Evolutionary conservation across 1,140 invertebrate genomes (phyloP), one percentile per base, ranked within the genome.

Genomic region (Leptinotarsa undecemlineata): DNA sequence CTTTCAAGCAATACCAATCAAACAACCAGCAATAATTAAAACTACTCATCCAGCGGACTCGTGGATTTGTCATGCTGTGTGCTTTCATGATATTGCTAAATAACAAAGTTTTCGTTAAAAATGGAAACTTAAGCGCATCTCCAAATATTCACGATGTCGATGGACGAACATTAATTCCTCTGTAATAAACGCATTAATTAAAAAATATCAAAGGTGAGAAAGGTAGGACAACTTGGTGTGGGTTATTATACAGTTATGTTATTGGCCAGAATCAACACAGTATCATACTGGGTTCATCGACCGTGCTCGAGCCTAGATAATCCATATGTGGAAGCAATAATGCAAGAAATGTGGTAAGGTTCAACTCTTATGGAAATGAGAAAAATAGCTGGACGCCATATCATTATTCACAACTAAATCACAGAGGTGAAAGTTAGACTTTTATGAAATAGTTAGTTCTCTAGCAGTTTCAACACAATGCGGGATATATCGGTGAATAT

Each of bases 181-280:
- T 57, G 51, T 19, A 57, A 17, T 57, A 19, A 15, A 57, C n/a
- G 15, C 1, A 57, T n/a, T 57, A 57, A 57, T 17, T 57, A 57
- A 57, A 57, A 57, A 57, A 57, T 57, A 57, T 17, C n/a, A 17
- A 5, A 57, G 51, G 51, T 57, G 51, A 57, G 51, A 15, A 57
- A 57, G 51, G 15, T 57, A 57, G 15, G 6, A 17, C 51, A 19
- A 5, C 51, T 19, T 17, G n/a, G 15, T 57, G n/a, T 57, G 51
- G 51, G 51, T 17, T 57, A 57, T 57, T 57, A 19, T 57, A 57
- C 51, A 57, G 51, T 57, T 57, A 57, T 57, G 51, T 57, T 57
- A 57, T 57, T 57, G 51, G 51, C 51, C 51, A 57, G 15, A 57
- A 57, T 57, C 51, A 57, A 57, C 51, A 57, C 51, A 57, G 51